Conservation (phyloP, 2,888 invertebrate genomes). For the Panzeria rudis region DNA sequence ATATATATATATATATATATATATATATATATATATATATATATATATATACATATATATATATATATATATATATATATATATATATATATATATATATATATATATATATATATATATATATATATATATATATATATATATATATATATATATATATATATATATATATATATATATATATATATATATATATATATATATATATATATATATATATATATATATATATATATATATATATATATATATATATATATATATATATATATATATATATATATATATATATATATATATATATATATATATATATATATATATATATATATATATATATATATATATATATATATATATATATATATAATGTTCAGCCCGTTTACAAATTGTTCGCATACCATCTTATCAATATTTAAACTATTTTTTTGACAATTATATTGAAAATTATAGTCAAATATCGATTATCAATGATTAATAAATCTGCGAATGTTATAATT, state of each 20-base stretch:
- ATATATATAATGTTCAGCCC: no score
- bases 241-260: slow-evolving; percentile 7
- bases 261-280: slow-evolving; percentile 14
- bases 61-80: no score
- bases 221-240: slow-evolving; percentile 14
- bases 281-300: slow-evolving; percentile 12
- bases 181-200: slow-evolving; percentile 16
- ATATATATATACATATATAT: no score
- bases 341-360: slow-evolving; percentile 13
- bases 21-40: no score
- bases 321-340: slow-evolving; percentile 9
- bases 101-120: neutral
- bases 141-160: neutral
- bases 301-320: slow-evolving; percentile 14
- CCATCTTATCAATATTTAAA: no score
- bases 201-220: slow-evolving; percentile 12
- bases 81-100: no score
- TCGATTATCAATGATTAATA: no score
- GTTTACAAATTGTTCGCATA: no score
- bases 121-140: neutral
- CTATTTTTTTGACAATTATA: no score
- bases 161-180: slow-evolving; percentile 12
- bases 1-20: no score
- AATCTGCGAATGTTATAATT: no score
- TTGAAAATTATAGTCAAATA: no score